These are phyloP conservation scores for Equus quagga DNA, from an alignment of 2,113 vertebrate genomes.

Conservation along the genomic window DNA sequence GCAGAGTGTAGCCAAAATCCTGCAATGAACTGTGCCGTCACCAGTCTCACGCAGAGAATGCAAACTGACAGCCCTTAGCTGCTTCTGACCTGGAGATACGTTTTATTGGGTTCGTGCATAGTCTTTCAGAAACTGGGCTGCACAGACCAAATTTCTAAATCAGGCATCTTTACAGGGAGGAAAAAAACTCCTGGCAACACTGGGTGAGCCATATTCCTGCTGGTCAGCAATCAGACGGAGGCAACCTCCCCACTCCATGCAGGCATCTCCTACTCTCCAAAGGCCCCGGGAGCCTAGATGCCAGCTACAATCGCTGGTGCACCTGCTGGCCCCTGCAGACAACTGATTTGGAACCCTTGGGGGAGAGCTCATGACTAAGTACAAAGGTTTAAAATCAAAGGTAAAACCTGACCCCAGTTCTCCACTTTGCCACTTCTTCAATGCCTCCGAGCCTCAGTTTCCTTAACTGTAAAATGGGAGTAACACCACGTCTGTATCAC, in stretches of 20 bases:
- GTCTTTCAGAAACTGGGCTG: background rate
- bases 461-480: background rate
- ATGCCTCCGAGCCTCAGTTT: background rate
- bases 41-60: background rate
- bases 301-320: background rate
- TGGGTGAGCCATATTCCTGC: background rate
- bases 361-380: background rate
- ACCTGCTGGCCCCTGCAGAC: background rate
- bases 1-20: background rate
- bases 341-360: background rate
- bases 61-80: slow-evolving; percentile 34
- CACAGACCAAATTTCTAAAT: background rate
- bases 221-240: background rate
- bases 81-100: background rate
- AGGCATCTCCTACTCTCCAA: background rate
- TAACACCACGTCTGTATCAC: background rate
- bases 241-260: fast-evolving
- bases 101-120: background rate
- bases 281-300: background rate
- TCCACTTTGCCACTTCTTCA: background rate
- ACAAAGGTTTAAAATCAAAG: background rate
- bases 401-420: background rate
- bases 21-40: background rate
- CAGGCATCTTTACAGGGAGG: background rate
- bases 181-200: background rate